These are phyloP conservation scores for Candidula unifasciata DNA, from an alignment of 2,888 invertebrate species.

Conservation along the genomic window DNA sequence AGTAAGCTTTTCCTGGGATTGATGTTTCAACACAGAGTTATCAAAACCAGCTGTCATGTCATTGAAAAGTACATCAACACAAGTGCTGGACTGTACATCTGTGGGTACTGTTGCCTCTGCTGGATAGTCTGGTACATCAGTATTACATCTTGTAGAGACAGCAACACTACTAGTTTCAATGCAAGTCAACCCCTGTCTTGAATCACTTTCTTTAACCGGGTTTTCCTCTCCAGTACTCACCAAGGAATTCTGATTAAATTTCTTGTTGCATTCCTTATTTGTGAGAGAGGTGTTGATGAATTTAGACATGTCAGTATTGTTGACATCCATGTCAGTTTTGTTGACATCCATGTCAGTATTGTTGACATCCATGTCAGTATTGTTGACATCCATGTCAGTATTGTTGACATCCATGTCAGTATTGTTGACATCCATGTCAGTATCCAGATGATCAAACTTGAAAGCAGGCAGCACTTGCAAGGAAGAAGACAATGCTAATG, in stretches of 20 bases:
- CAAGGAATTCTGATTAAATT: background rate
- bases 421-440: background rate
- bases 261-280: background rate
- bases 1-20: no score
- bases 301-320: background rate
- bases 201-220: no score
- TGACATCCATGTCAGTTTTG: background rate
- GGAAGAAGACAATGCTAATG: background rate
- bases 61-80: no score
- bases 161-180: no score
- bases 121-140: no score
- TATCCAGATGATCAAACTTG: background rate
- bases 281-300: background rate
- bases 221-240: background rate
- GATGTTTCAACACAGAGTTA: background rate
- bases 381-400: no score
- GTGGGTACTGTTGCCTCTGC: no score
- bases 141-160: no score
- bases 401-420: background rate
- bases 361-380: background rate
- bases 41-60: no score
- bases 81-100: no score
- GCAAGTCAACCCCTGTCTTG: no score
- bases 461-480: background rate
- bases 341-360: background rate